Evolutionary conservation across 2,113 vertebrate species (phyloP).

Genomic region (Pygoscelis antarcticus): DNA sequence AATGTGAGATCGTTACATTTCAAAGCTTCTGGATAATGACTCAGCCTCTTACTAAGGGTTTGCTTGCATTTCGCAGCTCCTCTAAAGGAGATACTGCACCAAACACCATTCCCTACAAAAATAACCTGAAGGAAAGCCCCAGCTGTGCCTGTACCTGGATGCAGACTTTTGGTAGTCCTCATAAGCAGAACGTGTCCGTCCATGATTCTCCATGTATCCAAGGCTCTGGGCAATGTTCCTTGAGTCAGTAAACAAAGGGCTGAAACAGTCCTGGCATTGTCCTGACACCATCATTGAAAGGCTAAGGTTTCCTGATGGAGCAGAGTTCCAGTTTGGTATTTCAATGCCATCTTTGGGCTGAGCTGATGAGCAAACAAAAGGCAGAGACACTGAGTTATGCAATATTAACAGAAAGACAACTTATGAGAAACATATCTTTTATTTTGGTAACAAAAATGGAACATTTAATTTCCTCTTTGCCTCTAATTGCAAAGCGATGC

Average conservation of each 20-base stretch:
- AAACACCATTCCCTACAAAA: background rate
- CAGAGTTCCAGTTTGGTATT: background rate
- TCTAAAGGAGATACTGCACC: background rate
- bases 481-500: background rate
- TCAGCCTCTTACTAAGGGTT: background rate
- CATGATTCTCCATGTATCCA: background rate
- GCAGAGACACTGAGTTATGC: background rate
- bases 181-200: background rate
- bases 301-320: background rate
- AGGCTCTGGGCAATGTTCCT: background rate
- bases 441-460: background rate
- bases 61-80: background rate
- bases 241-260: conserved; percentile 17
- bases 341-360: background rate
- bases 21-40: background rate
- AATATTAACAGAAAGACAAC: background rate
- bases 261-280: conserved; percentile 31
- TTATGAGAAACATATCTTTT: background rate
- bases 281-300: background rate
- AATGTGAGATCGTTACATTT: background rate
- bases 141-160: conserved; percentile 42
- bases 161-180: background rate
- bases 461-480: background rate
- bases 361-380: conserved; percentile 28
- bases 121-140: background rate